These are phyloP conservation scores for Phenacoccus solenopsis DNA, from an alignment of 1,140 invertebrate species.

Conservation along the genomic window DNA sequence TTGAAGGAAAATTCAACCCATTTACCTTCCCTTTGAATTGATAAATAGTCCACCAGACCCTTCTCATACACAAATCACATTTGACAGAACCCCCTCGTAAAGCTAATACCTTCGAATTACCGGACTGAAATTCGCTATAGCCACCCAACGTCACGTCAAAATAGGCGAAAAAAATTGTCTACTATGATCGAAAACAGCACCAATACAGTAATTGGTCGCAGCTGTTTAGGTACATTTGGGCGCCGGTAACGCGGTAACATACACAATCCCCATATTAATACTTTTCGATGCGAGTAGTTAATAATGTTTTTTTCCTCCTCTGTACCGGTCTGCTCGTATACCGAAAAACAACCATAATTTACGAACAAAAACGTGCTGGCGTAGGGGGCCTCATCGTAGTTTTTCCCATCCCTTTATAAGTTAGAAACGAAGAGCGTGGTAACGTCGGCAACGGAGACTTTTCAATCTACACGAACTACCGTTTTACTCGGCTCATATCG, in stretches of 20 bases:
- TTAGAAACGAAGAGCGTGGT: background rate
- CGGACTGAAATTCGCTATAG: no score
- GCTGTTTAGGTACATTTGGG: background rate
- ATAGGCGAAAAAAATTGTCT: background rate
- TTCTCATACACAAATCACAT: no score
- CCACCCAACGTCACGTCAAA: background rate
- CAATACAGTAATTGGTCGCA: background rate
- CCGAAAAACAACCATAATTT: background rate
- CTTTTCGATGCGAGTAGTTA: conserved; percentile 1
- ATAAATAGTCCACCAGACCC: no score
- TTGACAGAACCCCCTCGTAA: no score
- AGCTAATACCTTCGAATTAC: no score
- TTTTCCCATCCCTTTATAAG: background rate
- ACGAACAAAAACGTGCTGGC: background rate
- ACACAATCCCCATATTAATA: conserved; percentile 2
- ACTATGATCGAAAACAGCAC: background rate
- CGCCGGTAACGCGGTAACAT: no score
- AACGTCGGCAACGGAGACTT: no score
- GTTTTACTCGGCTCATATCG: background rate
- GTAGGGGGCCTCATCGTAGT: background rate
- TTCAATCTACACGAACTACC: background rate
- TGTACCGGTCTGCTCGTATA: background rate
- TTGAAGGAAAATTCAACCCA: no score
- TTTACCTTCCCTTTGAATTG: no score
- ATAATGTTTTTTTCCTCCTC: background rate